phyloP scores from a whole-genome alignment of 1,140 invertebrate genomes.

The Kradibia gibbosae region DNA sequence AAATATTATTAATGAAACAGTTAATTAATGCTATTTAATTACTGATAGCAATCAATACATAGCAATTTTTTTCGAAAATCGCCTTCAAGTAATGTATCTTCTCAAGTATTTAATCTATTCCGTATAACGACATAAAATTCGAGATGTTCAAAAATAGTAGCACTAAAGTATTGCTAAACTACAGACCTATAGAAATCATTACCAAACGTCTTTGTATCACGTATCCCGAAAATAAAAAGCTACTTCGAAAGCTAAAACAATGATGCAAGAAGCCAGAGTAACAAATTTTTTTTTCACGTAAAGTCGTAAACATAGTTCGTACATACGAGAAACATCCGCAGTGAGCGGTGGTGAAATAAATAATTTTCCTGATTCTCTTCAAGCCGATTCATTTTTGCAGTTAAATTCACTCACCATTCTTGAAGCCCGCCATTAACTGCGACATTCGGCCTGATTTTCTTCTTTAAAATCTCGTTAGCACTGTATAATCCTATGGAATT shows the following conservation, averaged over 20 bases:
- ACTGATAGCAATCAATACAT: too few relatives aligned
- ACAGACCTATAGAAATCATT: background rate
- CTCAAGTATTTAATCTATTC: background rate
- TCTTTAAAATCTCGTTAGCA: slow-evolving; percentile 14
- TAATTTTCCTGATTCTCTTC: background rate
- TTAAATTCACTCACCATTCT: too few relatives aligned
- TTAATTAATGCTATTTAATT: background rate
- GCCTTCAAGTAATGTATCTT: too few relatives aligned
- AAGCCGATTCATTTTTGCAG: background rate
- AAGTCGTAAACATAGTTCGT: background rate
- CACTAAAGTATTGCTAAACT: background rate
- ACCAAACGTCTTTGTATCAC: background rate
- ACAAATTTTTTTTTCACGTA: background rate
- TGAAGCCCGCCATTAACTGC: too few relatives aligned
- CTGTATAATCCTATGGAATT: background rate
- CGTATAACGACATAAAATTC: background rate
- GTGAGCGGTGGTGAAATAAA: too few relatives aligned
- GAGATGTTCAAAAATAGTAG: background rate
- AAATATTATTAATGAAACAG: background rate
- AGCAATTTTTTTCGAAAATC: too few relatives aligned
- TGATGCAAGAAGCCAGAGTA: too few relatives aligned
- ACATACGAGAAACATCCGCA: too few relatives aligned
- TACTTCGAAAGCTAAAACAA: background rate
- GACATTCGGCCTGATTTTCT: too few relatives aligned
- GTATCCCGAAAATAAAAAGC: background rate